phyloP scores from a whole-genome alignment of 2,797 vertebrate species.

The Thamnophis elegans region DNA sequence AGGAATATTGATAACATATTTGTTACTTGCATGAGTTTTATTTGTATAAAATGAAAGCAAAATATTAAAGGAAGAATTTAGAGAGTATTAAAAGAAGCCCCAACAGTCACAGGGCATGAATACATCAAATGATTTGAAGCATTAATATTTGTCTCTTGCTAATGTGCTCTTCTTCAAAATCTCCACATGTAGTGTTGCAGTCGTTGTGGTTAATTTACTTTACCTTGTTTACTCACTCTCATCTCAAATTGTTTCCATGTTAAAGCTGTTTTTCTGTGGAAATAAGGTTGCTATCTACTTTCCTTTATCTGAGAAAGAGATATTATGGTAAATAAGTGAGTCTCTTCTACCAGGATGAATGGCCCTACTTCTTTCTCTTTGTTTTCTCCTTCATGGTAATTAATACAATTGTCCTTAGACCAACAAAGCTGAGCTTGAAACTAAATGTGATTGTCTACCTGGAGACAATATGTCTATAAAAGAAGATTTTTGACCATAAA shows the following conservation, averaged over 20 bases:
- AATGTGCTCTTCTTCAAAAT: conserved; percentile 37
- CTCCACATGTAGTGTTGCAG: conserved; percentile 37
- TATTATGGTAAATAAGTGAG: not conserved
- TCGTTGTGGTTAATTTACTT: conserved; percentile 35
- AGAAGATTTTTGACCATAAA: not conserved
- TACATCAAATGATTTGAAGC: conserved; percentile 21
- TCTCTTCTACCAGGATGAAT: not conserved
- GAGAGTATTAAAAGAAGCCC: conserved; percentile 27
- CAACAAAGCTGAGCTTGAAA: not conserved
- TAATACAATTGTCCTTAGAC: not conserved
- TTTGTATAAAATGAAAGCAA: conserved; percentile 39
- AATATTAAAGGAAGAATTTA: conserved; percentile 23
- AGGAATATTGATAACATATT: conserved; percentile 28
- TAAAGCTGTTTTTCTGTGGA: conserved; percentile 29
- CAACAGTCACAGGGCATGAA: conserved; percentile 28
- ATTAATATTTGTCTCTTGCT: conserved; percentile 27
- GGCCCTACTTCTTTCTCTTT: not conserved
- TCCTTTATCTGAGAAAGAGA: conserved; percentile 39
- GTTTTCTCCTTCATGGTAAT: not conserved
- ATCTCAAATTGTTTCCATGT: conserved; percentile 61
- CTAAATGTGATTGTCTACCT: not conserved
- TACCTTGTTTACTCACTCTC: conserved; percentile 24
- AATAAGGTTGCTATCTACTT: conserved; percentile 13
- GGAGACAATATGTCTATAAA: not conserved
- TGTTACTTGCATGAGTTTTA: conserved; percentile 41